These are phyloP conservation scores for Bactericera cockerelli DNA, from an alignment of 1,140 invertebrate species.

Conservation along the genomic window DNA sequence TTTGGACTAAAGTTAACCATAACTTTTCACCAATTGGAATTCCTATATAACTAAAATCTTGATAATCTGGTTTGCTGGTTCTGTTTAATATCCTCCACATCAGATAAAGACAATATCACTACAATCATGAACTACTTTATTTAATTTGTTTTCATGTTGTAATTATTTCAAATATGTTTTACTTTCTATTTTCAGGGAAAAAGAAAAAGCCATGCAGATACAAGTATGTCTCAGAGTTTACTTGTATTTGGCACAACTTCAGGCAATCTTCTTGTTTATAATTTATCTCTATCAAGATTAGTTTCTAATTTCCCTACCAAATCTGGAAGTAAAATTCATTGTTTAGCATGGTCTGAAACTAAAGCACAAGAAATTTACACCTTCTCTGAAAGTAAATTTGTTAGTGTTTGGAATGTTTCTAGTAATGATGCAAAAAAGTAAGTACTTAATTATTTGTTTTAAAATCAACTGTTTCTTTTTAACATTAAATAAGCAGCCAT, in stretches of 20 bases:
- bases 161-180: too few species aligned
- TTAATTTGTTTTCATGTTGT: too few species aligned
- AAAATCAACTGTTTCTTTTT: too few species aligned
- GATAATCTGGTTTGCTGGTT: too few species aligned
- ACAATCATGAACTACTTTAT: too few species aligned
- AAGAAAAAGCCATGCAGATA: constrained; percentile 11
- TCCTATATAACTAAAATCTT: too few species aligned
- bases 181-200: constrained; percentile 9
- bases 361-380: constrained; percentile 26
- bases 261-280: constrained; percentile 12
- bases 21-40: too few species aligned
- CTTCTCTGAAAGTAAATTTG: constrained; percentile 33
- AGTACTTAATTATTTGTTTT: constrained; percentile 9
- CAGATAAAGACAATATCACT: too few species aligned
- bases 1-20: too few species aligned
- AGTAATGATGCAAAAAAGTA: constrained; percentile 30
- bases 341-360: constrained; percentile 9
- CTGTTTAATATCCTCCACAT: too few species aligned
- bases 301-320: not conserved
- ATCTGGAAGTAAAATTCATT: not conserved
- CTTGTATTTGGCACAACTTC: constrained; percentile 10
- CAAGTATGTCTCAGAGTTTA: not conserved
- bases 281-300: constrained; percentile 9
- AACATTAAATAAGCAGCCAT: too few species aligned
- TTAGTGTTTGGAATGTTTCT: constrained; percentile 33